These are phyloP conservation scores for Cynopterus sphinx DNA, from an alignment of 2,797 vertebrate genomes.

Conservation along the genomic window DNA sequence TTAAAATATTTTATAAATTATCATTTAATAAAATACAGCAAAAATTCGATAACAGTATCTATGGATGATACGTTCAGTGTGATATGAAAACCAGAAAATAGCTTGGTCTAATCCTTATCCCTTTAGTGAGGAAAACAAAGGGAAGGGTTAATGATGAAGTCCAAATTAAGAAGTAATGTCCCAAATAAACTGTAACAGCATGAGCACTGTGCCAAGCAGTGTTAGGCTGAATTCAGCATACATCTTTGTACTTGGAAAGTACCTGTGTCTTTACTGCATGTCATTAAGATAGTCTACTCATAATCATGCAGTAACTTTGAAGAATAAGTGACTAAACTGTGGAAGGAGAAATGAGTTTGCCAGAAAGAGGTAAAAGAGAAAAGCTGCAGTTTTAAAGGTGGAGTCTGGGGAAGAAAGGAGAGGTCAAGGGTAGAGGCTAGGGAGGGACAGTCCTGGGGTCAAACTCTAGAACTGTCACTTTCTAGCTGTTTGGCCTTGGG, in stretches of 20 bases:
- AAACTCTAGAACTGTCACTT: not conserved
- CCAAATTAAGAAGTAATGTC: slow-evolving; percentile 26
- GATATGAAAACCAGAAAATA: not conserved
- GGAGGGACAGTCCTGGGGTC: not conserved
- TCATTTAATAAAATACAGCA: not conserved
- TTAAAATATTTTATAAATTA: slow-evolving; percentile 36
- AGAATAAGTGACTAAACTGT: not conserved
- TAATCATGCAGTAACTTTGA: not conserved
- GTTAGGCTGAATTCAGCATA: not conserved
- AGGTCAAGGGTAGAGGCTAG: no score
- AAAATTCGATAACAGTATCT: not conserved
- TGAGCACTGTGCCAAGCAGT: not conserved
- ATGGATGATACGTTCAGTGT: not conserved
- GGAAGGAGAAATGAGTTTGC: not conserved
- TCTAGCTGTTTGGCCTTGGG: not conserved
- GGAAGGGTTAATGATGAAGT: not conserved
- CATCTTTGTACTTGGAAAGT: not conserved
- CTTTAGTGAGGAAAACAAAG: not conserved
- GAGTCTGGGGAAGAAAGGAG: not conserved
- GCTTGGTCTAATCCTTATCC: not conserved
- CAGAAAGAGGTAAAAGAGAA: slow-evolving; percentile 1
- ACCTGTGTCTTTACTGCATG: not conserved
- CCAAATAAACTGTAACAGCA: not conserved
- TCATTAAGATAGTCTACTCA: not conserved
- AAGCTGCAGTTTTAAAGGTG: not conserved